Evolutionary conservation across 1,140 invertebrate genomes (phyloP).

Genomic region (Rhagoletis zephyria): DNA sequence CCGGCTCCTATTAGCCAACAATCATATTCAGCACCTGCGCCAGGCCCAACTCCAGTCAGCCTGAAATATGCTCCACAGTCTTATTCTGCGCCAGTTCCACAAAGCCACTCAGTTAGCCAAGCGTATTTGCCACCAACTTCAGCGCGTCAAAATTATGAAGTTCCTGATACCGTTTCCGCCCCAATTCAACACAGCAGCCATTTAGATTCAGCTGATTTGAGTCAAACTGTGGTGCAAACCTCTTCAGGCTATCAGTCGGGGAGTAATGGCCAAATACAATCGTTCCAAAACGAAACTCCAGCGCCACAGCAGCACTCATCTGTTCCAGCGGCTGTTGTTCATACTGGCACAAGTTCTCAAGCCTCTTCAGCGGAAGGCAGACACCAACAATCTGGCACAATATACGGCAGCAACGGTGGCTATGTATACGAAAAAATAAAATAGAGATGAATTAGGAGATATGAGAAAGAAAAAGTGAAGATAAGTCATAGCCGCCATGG

Average conservation of each 20-base stretch:
- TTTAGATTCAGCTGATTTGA: background rate
- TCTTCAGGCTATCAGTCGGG: background rate
- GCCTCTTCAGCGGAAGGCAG: background rate
- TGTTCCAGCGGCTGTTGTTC: background rate
- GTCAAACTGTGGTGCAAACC: background rate
- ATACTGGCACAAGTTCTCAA: background rate
- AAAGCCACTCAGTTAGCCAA: background rate
- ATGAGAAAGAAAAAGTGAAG: background rate
- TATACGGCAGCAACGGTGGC: slow-evolving; percentile 56
- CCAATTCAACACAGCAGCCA: background rate
- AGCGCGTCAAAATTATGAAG: no score
- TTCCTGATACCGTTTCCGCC: background rate
- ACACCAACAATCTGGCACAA: slow-evolving; percentile 17
- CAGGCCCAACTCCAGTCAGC: background rate
- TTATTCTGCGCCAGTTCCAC: no score
- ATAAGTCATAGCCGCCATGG: background rate
- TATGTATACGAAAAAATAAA: slow-evolving; percentile 53
- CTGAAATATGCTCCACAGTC: background rate
- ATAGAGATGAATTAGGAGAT: background rate
- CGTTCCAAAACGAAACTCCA: background rate
- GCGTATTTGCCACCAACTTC: background rate
- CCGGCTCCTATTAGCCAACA: no score
- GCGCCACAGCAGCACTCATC: background rate
- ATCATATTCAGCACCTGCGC: background rate
- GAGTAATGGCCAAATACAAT: slow-evolving; percentile 2